These are phyloP conservation scores for Julus scanicus DNA, from an alignment of 2,888 invertebrate species.

Conservation along the genomic window DNA sequence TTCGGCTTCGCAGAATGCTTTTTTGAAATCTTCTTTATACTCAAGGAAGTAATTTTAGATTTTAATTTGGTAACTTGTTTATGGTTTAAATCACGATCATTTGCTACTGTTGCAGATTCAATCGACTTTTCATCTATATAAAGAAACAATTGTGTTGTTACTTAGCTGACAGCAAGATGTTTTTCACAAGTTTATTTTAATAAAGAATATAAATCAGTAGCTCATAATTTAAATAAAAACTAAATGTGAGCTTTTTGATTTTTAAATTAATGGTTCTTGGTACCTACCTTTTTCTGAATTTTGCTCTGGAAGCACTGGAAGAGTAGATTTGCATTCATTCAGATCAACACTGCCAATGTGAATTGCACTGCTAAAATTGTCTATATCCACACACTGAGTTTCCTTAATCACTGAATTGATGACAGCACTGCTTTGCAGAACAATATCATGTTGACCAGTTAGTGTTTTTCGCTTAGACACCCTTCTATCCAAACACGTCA, in stretches of 20 bases:
- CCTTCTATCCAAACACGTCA: background rate
- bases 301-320: background rate
- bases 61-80: conserved; percentile 1
- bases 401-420: background rate
- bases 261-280: too few species aligned
- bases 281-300: background rate
- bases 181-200: too few species aligned
- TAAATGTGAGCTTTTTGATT: too few species aligned
- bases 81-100: background rate
- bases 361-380: too few species aligned
- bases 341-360: background rate
- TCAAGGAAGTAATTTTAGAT: background rate
- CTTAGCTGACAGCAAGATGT: too few species aligned
- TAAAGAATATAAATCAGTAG: too few species aligned
- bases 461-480: background rate
- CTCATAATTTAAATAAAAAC: background rate
- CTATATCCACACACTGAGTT: background rate
- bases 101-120: background rate
- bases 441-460: background rate
- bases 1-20: background rate
- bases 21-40: background rate
- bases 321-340: background rate
- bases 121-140: background rate
- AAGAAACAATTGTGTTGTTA: background rate
- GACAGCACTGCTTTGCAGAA: background rate